Evolutionary conservation across 2,888 invertebrate species (phyloP), one percentile per base, ranked within the genome.

Genomic region (Plutella xylostella): DNA sequence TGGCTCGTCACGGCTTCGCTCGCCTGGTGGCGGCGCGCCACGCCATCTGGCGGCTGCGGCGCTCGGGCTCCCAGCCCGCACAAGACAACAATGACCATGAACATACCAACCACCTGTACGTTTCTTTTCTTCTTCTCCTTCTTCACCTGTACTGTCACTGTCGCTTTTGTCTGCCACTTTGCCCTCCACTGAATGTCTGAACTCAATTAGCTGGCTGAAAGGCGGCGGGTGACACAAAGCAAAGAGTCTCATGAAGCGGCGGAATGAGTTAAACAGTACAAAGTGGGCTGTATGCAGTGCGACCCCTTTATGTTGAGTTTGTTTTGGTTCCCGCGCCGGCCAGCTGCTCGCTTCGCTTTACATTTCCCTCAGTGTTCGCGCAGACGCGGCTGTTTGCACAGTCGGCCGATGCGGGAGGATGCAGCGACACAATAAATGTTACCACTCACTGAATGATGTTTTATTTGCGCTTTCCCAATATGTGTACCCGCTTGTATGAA

Each of bases 21-120:
- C 87, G 89, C 77, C 87, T 89, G 70, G 89, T 89, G 86, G 89
- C 89, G 75, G 88, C 88, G 60, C 88, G 88, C 77, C 88, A 88
- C 85, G 88, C 89, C 85, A 86, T 89, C 85, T 89, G 88, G 88
- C 86, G 88, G 66, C 85, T 88, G 70, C 84, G 89, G 65, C 80
- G 83, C 61, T 83, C 84, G 61, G 83, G 79, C 66, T 84, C 83
- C 57, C 83, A 82, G 69, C 85, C 82, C 53, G 66, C 79, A 45
- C 79, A 80, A 53, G 79, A 73, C 69, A 70, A 69, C 73, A 80
- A 76, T 75, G 83, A 84, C 65, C 72, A 80, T 63, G 84, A 85
- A 76, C 80, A 83, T 59, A 77, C 76, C 69, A 82, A 80, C 77
- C 78, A 82, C 72, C 75, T 84, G 84, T 84, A 84, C 71, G 85